These are phyloP conservation scores for Cosmopolites sordidus DNA, from an alignment of 2,888 invertebrate species.

Conservation along the genomic window DNA sequence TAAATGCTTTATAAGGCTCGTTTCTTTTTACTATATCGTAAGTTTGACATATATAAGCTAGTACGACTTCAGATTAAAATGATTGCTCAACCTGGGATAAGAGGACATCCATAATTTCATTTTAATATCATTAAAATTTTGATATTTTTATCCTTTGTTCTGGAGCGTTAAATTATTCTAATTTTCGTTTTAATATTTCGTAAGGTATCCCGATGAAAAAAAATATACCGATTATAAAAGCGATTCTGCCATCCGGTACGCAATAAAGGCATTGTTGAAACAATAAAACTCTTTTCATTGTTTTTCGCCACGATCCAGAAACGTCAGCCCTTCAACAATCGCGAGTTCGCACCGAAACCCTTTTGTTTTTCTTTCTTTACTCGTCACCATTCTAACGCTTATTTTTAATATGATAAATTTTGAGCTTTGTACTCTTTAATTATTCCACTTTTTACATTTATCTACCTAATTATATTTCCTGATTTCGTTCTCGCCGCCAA, in stretches of 20 bases:
- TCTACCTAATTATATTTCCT: conserved; percentile 51
- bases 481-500: conserved; percentile 37
- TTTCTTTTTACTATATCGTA: too few species aligned
- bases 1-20: too few species aligned
- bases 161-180: neutral
- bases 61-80: too few species aligned
- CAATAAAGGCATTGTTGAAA: conserved; percentile 35
- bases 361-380: conserved; percentile 49
- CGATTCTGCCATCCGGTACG: conserved; percentile 2
- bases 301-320: conserved; percentile 46
- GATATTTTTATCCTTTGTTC: too few species aligned
- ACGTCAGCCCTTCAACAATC: conserved; percentile 48
- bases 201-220: neutral
- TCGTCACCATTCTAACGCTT: conserved; percentile 47
- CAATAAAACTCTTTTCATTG: conserved; percentile 50
- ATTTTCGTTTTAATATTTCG: conserved; percentile 1
- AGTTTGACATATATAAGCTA: too few species aligned
- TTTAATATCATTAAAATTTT: too few species aligned
- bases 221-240: conserved; percentile 1
- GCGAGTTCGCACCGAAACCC: conserved; percentile 41
- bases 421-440: conserved; percentile 50
- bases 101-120: too few species aligned
- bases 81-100: too few species aligned
- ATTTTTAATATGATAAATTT: conserved; percentile 51
- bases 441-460: conserved; percentile 51